These are phyloP conservation scores for Bombus balteatus DNA, from an alignment of 1,140 invertebrate genomes.

Conservation along the genomic window DNA sequence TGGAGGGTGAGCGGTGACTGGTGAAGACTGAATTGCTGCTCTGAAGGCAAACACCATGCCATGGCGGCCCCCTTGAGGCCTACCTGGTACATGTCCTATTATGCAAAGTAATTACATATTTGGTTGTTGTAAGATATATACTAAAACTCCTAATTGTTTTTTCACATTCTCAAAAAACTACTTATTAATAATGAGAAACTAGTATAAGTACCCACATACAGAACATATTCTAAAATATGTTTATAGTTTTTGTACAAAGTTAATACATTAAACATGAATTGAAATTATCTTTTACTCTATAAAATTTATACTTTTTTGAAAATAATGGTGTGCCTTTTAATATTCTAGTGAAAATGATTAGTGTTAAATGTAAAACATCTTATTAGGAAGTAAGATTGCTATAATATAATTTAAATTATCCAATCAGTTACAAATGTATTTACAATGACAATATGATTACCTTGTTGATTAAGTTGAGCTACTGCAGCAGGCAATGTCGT, in stretches of 20 bases:
- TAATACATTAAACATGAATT: not conserved
- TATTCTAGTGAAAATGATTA: conserved; percentile 25
- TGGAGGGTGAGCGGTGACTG: conserved; percentile 84
- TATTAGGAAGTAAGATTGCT: not conserved
- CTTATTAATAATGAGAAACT: not conserved
- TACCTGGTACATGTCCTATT: conserved; percentile 86
- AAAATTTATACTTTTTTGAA: not conserved
- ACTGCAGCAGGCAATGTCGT: conserved; percentile 85
- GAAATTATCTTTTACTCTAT: not conserved
- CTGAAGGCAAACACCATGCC: conserved; percentile 87
- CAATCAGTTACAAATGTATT: not conserved
- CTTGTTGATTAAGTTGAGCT: conserved; percentile 84
- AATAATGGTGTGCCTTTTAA: not conserved
- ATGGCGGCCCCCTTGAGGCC: conserved; percentile 86
- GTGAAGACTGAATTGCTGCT: conserved; percentile 82
- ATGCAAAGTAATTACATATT: conserved; percentile 77
- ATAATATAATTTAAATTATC: not conserved
- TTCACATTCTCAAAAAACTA: not conserved
- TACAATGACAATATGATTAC: conserved; percentile 67
- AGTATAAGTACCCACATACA: not conserved
- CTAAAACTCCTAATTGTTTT: conserved; percentile 7
- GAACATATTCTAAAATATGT: not conserved
- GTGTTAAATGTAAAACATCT: conserved; percentile 9
- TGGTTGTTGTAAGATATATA: conserved; percentile 46
- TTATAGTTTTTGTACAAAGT: not conserved